Percentiles rank a stretch among this genome's conserved stretches.
Conservation (phyloP, 2,113 vertebrate genomes). For the Catharus minimus region DNA sequence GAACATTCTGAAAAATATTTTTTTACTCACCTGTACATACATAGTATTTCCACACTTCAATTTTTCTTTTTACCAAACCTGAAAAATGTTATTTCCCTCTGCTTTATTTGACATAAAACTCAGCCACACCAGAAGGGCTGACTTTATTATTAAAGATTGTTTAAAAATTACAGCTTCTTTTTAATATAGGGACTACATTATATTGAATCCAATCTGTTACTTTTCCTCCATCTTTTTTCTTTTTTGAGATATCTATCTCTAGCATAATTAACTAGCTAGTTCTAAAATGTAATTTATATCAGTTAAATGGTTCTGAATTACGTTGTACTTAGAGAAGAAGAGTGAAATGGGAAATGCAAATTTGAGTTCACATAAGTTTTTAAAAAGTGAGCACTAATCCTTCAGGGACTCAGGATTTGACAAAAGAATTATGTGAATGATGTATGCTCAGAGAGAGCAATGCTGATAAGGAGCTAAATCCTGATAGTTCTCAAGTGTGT, state of each 20-base stretch:
- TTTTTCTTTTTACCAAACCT: background rate
- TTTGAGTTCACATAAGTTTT: conserved; percentile 29
- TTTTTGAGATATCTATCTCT: background rate
- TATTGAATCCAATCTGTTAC: background rate
- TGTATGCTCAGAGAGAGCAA: background rate
- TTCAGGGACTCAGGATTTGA: conserved; percentile 14
- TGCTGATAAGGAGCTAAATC: background rate
- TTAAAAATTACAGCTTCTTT: background rate
- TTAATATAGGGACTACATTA: background rate
- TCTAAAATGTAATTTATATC: conserved; percentile 57
- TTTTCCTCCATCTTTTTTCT: background rate
- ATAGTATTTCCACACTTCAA: background rate
- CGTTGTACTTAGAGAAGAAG: background rate
- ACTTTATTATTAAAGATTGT: conserved; percentile 1
- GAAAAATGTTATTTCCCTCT: background rate
- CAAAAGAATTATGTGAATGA: conserved; percentile 7
- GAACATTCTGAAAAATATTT: background rate
- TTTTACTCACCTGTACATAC: background rate
- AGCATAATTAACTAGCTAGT: conserved; percentile 26
- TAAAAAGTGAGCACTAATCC: conserved; percentile 12
- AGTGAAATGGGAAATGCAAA: conserved; percentile 40
- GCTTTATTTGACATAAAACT: background rate
- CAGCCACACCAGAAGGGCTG: background rate
- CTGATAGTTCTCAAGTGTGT: background rate
- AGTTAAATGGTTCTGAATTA: conserved; percentile 23